These are phyloP conservation scores for Sussaba pulchella DNA, from an alignment of 2,888 invertebrate species.

Conservation along the genomic window DNA sequence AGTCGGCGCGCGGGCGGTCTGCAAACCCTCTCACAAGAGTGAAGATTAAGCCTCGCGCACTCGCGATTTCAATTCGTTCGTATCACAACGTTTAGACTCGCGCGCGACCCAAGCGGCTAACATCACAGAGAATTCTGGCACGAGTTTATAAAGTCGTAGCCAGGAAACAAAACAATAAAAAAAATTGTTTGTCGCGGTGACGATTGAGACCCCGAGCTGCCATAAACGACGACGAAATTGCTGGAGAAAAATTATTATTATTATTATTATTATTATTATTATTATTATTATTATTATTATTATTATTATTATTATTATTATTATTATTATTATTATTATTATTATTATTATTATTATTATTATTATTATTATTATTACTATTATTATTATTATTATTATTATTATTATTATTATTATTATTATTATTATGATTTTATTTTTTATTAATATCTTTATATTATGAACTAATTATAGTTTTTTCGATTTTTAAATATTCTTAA, in stretches of 20 bases:
- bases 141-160: conserved; percentile 24
- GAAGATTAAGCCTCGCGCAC: conserved; percentile 55
- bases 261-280: too few relatives aligned
- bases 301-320: too few relatives aligned
- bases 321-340: too few relatives aligned
- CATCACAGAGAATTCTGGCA: conserved; percentile 57
- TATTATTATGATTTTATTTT: too few relatives aligned
- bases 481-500: too few relatives aligned
- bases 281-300: too few relatives aligned
- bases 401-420: too few relatives aligned
- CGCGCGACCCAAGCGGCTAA: conserved; percentile 45
- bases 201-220: conserved; percentile 26
- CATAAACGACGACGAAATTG: background rate
- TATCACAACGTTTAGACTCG: conserved; percentile 27
- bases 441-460: too few relatives aligned
- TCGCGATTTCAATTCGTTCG: conserved; percentile 63
- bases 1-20: conserved; percentile 33
- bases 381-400: too few relatives aligned
- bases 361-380: too few relatives aligned
- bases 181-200: conserved; percentile 19
- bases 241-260: background rate
- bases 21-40: conserved; percentile 17
- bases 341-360: too few relatives aligned
- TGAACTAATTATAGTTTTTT: too few relatives aligned
- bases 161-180: conserved; percentile 16